These are phyloP conservation scores for Polymixis lichenea DNA, from an alignment of 2,888 invertebrate species.

Conservation along the genomic window DNA sequence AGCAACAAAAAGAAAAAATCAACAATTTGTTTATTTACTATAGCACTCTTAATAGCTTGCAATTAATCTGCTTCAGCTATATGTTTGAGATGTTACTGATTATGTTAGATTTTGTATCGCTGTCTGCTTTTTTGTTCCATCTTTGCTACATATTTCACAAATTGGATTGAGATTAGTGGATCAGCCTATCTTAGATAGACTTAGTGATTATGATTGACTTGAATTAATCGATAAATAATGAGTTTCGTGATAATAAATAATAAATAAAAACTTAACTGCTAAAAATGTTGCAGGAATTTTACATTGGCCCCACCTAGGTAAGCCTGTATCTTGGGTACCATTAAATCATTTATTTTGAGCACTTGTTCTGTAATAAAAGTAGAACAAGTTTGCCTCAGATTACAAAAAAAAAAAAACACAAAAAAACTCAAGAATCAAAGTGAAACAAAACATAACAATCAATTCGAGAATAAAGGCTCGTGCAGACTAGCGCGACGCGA, in stretches of 20 bases:
- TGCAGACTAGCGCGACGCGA: no score
- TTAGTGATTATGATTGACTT: conserved; percentile 4
- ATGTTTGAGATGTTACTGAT: conserved; percentile 44
- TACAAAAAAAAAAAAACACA: no score
- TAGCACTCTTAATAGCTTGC: conserved; percentile 58
- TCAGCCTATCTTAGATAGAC: not conserved
- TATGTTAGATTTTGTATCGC: conserved; percentile 39
- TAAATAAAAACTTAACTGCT: no score
- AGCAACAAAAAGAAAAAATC: conserved; percentile 45
- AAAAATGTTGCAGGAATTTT: no score
- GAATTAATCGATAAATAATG: not conserved
- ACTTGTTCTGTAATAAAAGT: no score
- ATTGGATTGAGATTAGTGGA: conserved; percentile 3
- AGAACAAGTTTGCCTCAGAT: no score
- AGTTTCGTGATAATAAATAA: not conserved
- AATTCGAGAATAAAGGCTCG: no score
- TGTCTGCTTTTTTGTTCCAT: conserved; percentile 23
- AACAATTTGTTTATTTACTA: conserved; percentile 63
- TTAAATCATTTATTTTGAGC: no score
- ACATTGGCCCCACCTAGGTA: no score
- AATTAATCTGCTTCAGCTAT: conserved; percentile 58
- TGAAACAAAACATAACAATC: no score
- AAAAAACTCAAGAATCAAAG: no score
- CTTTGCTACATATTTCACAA: conserved; percentile 3
- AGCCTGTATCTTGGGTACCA: no score